Percentiles rank a stretch among this genome's conserved stretches.
phyloP scores from a whole-genome alignment of 1,140 invertebrate genomes.

The Dendrolimus kikuchii region DNA sequence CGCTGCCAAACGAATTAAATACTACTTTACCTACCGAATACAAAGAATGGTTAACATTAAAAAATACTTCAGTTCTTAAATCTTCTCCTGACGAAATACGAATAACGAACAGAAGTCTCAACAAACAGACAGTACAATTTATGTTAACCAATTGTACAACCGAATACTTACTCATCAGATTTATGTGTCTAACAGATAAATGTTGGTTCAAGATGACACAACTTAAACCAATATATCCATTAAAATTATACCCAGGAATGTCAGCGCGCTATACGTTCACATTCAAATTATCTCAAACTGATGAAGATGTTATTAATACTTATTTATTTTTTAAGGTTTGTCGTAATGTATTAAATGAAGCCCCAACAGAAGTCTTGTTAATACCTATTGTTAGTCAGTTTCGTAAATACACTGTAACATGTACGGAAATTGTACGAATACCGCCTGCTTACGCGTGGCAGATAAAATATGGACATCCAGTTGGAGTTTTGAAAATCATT shows the following conservation, averaged over 20 bases:
- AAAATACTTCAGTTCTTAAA: slow-evolving; percentile 20
- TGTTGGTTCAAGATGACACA: slow-evolving; percentile 25
- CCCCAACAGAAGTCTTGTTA: slow-evolving; percentile 21
- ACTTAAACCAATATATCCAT: slow-evolving; percentile 25
- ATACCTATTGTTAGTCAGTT: slow-evolving; percentile 30
- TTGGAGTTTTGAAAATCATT: slow-evolving; percentile 22
- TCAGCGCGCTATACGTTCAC: slow-evolving; percentile 25
- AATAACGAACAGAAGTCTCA: slow-evolving; percentile 18
- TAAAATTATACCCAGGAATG: slow-evolving; percentile 42
- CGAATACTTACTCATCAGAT: slow-evolving; percentile 28
- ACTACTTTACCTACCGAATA: neutral
- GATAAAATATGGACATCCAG: slow-evolving; percentile 30
- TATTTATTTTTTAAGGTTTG: slow-evolving; percentile 37
- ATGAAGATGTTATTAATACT: slow-evolving; percentile 19
- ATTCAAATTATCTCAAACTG: slow-evolving; percentile 28
- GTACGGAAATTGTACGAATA: slow-evolving; percentile 34
- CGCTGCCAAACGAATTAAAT: neutral
- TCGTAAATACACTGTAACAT: slow-evolving; percentile 15
- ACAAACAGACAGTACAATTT: slow-evolving; percentile 36
- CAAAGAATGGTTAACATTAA: slow-evolving; percentile 17
- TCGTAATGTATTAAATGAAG: slow-evolving; percentile 20
- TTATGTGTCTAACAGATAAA: slow-evolving; percentile 28
- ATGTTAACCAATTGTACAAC: slow-evolving; percentile 31
- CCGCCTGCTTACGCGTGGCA: slow-evolving; percentile 44
- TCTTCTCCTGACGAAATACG: slow-evolving; percentile 29